These are phyloP conservation scores for Hipposideros larvatus DNA, from an alignment of 2,797 vertebrate genomes.

Conservation along the genomic window DNA sequence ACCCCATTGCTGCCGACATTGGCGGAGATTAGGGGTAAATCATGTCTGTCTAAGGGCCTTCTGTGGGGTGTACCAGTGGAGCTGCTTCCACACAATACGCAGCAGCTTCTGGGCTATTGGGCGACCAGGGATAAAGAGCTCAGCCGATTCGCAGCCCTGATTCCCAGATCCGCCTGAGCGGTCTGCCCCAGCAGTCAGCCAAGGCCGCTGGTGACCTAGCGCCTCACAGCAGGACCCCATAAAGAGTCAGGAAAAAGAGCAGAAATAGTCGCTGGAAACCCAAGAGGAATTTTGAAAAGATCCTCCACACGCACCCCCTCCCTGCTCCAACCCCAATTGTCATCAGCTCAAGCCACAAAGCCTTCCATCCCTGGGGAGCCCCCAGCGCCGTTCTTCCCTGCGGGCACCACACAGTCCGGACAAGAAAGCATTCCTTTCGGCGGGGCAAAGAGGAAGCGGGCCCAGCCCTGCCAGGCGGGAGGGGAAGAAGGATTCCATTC, in stretches of 20 bases:
- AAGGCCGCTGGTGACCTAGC: background rate
- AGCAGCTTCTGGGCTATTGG: background rate
- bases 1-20: background rate
- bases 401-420: slow-evolving; percentile 62
- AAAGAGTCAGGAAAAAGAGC: slow-evolving; percentile 33
- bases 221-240: background rate
- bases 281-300: slow-evolving; percentile 65
- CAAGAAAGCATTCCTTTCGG: slow-evolving; percentile 78
- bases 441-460: slow-evolving; percentile 57
- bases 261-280: slow-evolving; percentile 68
- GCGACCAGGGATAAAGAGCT: background rate
- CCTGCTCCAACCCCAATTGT: slow-evolving; percentile 54
- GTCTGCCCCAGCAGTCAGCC: background rate
- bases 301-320: background rate
- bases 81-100: background rate
- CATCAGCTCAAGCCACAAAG: slow-evolving; percentile 67
- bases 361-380: slow-evolving; percentile 53
- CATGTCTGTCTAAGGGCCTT: background rate
- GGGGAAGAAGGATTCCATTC: slow-evolving; percentile 53
- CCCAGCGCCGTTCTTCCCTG: slow-evolving; percentile 61
- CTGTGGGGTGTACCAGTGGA: background rate
- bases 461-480: slow-evolving; percentile 1
- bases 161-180: background rate
- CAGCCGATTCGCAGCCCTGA: fast-evolving
- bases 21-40: background rate